These are phyloP conservation scores for Leucopsar rothschildi DNA, from an alignment of 2,113 vertebrate genomes.

Conservation along the genomic window DNA sequence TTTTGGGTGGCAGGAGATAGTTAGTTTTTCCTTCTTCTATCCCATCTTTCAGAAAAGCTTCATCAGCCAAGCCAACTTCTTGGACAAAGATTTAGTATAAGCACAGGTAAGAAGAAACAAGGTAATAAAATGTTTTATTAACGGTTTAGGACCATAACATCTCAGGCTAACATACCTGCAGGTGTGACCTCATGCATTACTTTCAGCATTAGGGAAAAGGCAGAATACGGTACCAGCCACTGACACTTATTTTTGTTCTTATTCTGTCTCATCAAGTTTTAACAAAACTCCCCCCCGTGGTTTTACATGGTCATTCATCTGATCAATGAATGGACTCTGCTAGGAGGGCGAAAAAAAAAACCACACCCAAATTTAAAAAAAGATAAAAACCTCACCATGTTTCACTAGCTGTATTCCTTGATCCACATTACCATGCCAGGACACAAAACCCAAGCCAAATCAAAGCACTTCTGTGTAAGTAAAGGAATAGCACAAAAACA, in stretches of 20 bases:
- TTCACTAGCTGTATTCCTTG: not conserved
- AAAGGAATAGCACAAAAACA: not conserved
- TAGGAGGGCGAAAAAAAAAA: fast-evolving
- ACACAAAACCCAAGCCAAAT: not conserved
- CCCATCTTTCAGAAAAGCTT: not conserved
- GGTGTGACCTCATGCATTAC: not conserved
- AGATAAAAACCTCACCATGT: not conserved
- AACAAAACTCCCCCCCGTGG: not conserved
- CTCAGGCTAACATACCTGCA: not conserved
- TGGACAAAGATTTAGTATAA: not conserved
- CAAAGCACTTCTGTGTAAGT: not conserved
- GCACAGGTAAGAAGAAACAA: not conserved
- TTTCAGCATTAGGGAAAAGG: not conserved
- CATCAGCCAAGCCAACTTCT: not conserved
- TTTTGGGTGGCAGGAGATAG: not conserved
- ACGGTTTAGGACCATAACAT: not conserved
- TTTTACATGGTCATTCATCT: not conserved
- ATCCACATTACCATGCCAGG: not conserved
- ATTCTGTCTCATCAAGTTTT: not conserved
- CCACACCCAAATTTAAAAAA: not conserved
- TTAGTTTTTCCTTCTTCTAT: not conserved
- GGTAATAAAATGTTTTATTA: not conserved
- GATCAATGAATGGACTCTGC: not conserved
- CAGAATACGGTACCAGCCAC: not conserved
- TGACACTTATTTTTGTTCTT: not conserved